Conservation (phyloP, 2,888 invertebrate genomes). For the Ormyrus nitidulus region DNA sequence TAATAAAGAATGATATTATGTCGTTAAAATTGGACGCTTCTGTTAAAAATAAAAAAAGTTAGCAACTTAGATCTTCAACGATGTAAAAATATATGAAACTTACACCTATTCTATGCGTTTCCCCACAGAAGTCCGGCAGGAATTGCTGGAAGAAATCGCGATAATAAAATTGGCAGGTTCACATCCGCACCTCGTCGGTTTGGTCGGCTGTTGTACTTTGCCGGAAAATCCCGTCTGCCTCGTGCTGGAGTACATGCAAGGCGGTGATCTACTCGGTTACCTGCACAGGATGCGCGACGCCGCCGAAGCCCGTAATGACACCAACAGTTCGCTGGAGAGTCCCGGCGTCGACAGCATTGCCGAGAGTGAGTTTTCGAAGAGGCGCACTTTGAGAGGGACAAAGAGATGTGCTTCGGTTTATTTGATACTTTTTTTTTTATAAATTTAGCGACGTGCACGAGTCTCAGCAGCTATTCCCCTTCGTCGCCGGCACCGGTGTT, state of each 20-base stretch:
- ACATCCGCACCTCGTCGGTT: slow-evolving; percentile 85
- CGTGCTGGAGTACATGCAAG: slow-evolving; percentile 86
- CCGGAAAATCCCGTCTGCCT: slow-evolving; percentile 82
- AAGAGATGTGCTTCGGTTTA: neutral
- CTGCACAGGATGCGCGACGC: slow-evolving; percentile 71
- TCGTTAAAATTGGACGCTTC: no score
- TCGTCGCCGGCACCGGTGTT: neutral
- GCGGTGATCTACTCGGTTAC: slow-evolving; percentile 84
- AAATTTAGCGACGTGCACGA: slow-evolving; percentile 31
- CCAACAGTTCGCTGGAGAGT: slow-evolving; percentile 19
- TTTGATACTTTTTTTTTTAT: neutral
- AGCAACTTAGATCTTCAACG: no score
- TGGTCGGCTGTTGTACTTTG: slow-evolving; percentile 85
- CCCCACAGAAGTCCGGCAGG: slow-evolving; percentile 74
- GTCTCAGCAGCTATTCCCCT: neutral
- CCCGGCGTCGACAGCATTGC: slow-evolving; percentile 29
- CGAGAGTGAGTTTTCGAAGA: slow-evolving; percentile 24
- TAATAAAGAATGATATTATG: no score
- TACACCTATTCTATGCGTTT: neutral
- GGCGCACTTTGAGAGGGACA: no score
- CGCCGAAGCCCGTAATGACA: neutral
- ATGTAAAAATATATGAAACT: no score
- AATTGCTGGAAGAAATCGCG: slow-evolving; percentile 86
- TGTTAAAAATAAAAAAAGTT: no score
- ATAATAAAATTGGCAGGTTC: slow-evolving; percentile 86